Conservation (phyloP, 30 jellyfish, hydroid and myxozoan species). For the Cassiopea andromeda region DNA sequence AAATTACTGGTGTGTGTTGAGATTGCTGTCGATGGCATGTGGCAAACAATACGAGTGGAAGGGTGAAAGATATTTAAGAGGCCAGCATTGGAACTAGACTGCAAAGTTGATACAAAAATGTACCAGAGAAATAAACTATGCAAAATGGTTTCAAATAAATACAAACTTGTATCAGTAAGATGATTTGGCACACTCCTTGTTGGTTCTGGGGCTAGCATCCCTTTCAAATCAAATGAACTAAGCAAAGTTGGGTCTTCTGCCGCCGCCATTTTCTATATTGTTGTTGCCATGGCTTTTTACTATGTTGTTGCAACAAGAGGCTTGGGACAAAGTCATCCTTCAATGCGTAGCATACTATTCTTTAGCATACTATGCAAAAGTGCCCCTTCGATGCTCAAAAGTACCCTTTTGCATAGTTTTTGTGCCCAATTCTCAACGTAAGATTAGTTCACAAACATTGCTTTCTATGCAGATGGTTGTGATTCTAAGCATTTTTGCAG, state of each 20-base stretch:
- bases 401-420: too few species aligned
- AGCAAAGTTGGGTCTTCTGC: conserved; percentile 62
- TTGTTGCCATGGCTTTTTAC: conserved; percentile 53
- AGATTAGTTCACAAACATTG: too few species aligned
- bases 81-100: background rate
- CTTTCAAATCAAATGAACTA: conserved; percentile 30
- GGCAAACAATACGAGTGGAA: too few species aligned
- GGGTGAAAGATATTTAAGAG: background rate
- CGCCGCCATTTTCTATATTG: conserved; percentile 68
- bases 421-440: too few species aligned
- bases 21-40: too few species aligned
- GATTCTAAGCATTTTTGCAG: too few species aligned
- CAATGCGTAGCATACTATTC: too few species aligned
- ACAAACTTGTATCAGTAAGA: conserved; percentile 69
- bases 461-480: too few species aligned
- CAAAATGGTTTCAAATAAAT: background rate
- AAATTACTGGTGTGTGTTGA: too few species aligned
- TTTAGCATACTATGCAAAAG: too few species aligned
- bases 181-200: conserved; percentile 61
- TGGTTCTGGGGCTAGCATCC: conserved; percentile 27
- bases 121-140: background rate
- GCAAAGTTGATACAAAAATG: background rate
- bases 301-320: background rate
- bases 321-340: conserved; percentile 1
- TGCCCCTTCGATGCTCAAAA: too few species aligned